Evolutionary conservation across 2,888 invertebrate species (phyloP), one percentile per base, ranked within the genome.

Genomic region (Clivina fossor): DNA sequence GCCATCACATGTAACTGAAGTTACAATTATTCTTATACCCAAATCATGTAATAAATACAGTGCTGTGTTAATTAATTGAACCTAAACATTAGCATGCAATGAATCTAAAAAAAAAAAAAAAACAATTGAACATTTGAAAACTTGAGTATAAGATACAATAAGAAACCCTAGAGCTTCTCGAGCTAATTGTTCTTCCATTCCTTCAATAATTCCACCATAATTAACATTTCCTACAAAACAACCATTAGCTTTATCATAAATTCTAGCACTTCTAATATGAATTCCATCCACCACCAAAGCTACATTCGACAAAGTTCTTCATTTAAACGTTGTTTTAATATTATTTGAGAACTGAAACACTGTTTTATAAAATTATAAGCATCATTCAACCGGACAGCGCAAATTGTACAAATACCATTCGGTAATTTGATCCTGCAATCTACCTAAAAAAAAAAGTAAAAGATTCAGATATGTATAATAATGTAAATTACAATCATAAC

Each of bases 1-100:
- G 8, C 41, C 41, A 22, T 41, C 41, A 22, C 41, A 41, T 2
- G 41, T 41, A n/a, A 41, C n/a, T 22, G 41, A 41, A 22, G 22
- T 41, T 2, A 41, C 19, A n/a, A n/a, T n/a, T n/a, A n/a, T n/a
- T 22, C 24, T 13, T 13, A 41, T 22, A n/a, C 24, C 24, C 8
- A 41, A 8, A 22, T 41, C 41, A 2, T 4, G 13, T 7, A 41
- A 22, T 22, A 41, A 22, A 19, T 8, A 11, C 2, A 41, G 9
- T 3, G 24, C 41, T 8, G 20, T 41, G 11, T 41, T 22, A 5
- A 41, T 22, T 11, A 41, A 22, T 11, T 41, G 11, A 20, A 24
- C 24, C 11, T 41, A 24, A 5, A 41, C 13, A 41, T 41, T 15
- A 13, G 41, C 41, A 41, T 11, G 22, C n/a, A 22, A 11, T n/a